These are phyloP conservation scores for rabbit (Oryctolagus cuniculus) DNA, from an alignment of 2,113 vertebrate genomes.

Conservation along the genomic window mOryCun1.1 NC_091451.1:5950001-5950500, in stretches of 20 bases:
- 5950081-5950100: not conserved
- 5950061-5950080: not conserved
- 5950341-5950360: constrained; percentile 45
- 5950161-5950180: constrained; percentile 1
- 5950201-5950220: not conserved
- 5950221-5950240: not conserved
- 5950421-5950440: not conserved
- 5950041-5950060: not conserved
- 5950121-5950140: constrained; percentile 37
- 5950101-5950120: not conserved
- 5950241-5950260: not conserved
- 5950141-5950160: not conserved
- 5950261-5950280: not conserved
- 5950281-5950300: not conserved
- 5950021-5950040: not conserved
- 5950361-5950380: constrained; percentile 27
- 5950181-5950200: not conserved
- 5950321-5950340: constrained; percentile 9
- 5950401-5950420: not conserved
- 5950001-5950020: too few relatives aligned
- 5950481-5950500: not conserved
- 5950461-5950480: not conserved
- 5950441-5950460: constrained; percentile 23
- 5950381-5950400: not conserved
- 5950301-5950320: not conserved